A percentile compares a stretch with the other conserved stretches of the same genome.
These are phyloP conservation scores for Craseonycteris thonglongyai DNA, from an alignment of 2,113 vertebrate genomes.

Conservation along the genomic window DNA sequence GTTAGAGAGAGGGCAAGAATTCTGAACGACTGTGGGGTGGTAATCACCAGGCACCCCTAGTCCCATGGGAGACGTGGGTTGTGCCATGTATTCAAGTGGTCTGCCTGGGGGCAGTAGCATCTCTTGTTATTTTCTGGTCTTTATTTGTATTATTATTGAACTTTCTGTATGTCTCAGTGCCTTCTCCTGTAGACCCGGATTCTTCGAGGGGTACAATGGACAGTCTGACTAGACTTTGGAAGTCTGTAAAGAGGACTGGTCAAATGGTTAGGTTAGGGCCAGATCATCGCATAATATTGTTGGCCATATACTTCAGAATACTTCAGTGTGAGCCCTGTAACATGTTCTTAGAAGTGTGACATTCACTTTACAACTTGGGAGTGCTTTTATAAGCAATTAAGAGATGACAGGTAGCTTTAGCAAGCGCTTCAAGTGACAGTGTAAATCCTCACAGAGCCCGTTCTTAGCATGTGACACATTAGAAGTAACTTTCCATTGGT, in stretches of 20 bases:
- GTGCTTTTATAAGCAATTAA: background rate
- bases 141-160: background rate
- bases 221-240: background rate
- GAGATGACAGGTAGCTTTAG: background rate
- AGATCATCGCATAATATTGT: background rate
- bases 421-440: background rate
- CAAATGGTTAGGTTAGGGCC: background rate
- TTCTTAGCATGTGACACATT: background rate
- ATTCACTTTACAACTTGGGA: background rate
- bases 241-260: background rate
- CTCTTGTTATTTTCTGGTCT: background rate
- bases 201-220: background rate
- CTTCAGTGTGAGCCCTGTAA: background rate
- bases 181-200: background rate
- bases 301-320: background rate
- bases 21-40: background rate
- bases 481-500: background rate
- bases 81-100: background rate
- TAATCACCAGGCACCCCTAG: no score
- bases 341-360: background rate
- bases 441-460: background rate
- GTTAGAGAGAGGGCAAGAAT: background rate
- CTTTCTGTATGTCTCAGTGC: background rate
- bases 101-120: background rate
- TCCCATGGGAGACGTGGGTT: background rate